Evolutionary conservation across 2,888 invertebrate species (phyloP), one percentile per base, ranked within the genome.

Genomic region (Euproctis similis): DNA sequence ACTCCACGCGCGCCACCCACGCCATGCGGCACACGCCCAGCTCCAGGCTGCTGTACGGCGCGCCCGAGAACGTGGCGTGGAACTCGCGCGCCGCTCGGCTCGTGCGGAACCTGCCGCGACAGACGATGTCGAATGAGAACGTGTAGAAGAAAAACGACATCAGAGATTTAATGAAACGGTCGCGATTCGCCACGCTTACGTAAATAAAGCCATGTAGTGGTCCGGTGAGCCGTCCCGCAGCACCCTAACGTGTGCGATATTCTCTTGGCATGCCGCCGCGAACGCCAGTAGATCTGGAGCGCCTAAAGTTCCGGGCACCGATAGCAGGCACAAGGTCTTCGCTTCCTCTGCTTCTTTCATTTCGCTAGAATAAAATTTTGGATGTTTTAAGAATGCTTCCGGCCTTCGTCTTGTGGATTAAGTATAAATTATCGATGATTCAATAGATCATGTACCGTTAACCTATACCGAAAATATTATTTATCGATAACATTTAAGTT

Each of bases 171-270:
- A n/a, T n/a, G n/a, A n/a, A n/a, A n/a, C n/a, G n/a, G n/a, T n/a
- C n/a, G n/a, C n/a, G n/a, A n/a, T n/a, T n/a, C n/a, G n/a, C n/a
- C n/a, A n/a, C n/a, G n/a, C 86, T 86, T 65, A 97, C 86, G 95
- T 97, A 18, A 99, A 84, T 12, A 99, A 80, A 22, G 96, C 95
- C 98, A 99, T 98, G 63, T 98, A 99, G 66, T 97, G 97, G 75
- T 98, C 98, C 0, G 97, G 96, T 10, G 90, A 89, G 30, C 95
- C 95, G 67, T 94, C 94, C 11, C 97, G 86, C 24, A 99, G 89
- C 26, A 99, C 96, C 42, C 96, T 88, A 46, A 98, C 94, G 62
- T 95, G 93, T 34, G 94, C 92, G 18, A 98, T 93, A 60, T 93
- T 93, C 25, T 91, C 88, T 63, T 95, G 94, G 54, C 96, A 97